Percentiles rank a stretch among this genome's conserved stretches.
These are phyloP conservation scores for Automeris io DNA, from an alignment of 2,888 invertebrate species.

Conservation along the genomic window DNA sequence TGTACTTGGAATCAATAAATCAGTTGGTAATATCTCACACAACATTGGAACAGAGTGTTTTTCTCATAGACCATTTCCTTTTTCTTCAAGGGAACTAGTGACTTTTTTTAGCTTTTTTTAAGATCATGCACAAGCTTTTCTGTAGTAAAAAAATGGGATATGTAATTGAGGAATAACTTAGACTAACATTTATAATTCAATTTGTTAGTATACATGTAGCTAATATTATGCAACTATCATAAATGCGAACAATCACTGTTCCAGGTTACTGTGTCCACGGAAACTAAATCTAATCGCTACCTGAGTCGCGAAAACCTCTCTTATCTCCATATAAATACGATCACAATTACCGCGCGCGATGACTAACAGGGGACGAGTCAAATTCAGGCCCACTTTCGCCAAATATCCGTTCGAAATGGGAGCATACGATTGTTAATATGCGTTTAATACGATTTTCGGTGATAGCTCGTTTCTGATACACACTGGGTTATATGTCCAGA, in stretches of 20 bases:
- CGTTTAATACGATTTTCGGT: constrained; percentile 46
- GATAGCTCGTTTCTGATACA: constrained; percentile 16
- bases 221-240: constrained; percentile 7
- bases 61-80: too few relatives aligned
- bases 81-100: too few relatives aligned
- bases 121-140: too few relatives aligned
- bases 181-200: too few relatives aligned
- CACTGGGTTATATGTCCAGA: not conserved
- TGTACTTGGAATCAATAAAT: not conserved
- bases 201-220: too few relatives aligned
- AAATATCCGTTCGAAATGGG: constrained; percentile 43
- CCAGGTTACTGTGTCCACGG: constrained; percentile 8
- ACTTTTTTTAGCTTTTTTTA: too few relatives aligned
- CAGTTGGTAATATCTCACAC: too few relatives aligned
- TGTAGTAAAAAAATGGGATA: too few relatives aligned
- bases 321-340: not conserved
- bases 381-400: constrained; percentile 44
- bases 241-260: constrained; percentile 4
- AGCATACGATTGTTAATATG: constrained; percentile 43
- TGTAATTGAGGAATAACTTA: too few relatives aligned
- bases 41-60: too few relatives aligned
- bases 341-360: not conserved
- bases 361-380: constrained; percentile 17
- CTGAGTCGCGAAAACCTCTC: not conserved
- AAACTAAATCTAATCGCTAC: not conserved